Evolutionary conservation across 2,888 invertebrate species (phyloP).

Genomic region (Netelia virgata): DNA sequence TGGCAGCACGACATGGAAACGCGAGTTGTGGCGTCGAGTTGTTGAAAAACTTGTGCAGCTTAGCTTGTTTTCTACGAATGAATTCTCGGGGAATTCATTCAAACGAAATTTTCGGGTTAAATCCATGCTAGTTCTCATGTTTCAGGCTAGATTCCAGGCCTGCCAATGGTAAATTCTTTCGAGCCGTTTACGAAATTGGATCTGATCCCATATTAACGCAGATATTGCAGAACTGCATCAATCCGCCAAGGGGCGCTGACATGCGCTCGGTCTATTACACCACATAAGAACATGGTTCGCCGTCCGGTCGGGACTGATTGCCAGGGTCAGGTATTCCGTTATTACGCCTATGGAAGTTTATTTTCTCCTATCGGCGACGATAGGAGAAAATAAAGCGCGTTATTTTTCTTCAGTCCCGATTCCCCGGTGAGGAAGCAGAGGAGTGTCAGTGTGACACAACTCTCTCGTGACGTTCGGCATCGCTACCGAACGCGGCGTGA

Average conservation of each 20-base stretch:
- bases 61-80: too few relatives aligned
- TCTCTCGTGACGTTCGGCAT: constrained; percentile 38
- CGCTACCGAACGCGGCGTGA: constrained; percentile 33
- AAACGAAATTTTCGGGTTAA: too few relatives aligned
- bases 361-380: constrained; percentile 68
- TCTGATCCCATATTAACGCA: background rate
- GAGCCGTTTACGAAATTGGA: background rate
- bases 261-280: constrained; percentile 52
- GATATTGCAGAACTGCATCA: background rate
- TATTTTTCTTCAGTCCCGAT: constrained; percentile 29
- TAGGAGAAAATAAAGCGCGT: constrained; percentile 9
- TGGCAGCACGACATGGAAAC: too few relatives aligned
- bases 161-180: too few relatives aligned
- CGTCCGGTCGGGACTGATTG: constrained; percentile 66
- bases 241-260: constrained; percentile 44
- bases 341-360: constrained; percentile 71
- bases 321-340: constrained; percentile 74
- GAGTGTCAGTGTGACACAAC: constrained; percentile 63
- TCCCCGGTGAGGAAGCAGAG: constrained; percentile 46
- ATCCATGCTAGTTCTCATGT: too few relatives aligned
- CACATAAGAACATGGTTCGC: constrained; percentile 53
- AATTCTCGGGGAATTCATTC: too few relatives aligned
- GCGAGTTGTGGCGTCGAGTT: too few relatives aligned
- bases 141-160: too few relatives aligned
- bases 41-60: too few relatives aligned